Percentiles rank a stretch among this genome's conserved stretches.
These are phyloP conservation scores for Solenopsis invicta DNA, from an alignment of 1,140 invertebrate genomes.

Conservation along the genomic window DNA sequence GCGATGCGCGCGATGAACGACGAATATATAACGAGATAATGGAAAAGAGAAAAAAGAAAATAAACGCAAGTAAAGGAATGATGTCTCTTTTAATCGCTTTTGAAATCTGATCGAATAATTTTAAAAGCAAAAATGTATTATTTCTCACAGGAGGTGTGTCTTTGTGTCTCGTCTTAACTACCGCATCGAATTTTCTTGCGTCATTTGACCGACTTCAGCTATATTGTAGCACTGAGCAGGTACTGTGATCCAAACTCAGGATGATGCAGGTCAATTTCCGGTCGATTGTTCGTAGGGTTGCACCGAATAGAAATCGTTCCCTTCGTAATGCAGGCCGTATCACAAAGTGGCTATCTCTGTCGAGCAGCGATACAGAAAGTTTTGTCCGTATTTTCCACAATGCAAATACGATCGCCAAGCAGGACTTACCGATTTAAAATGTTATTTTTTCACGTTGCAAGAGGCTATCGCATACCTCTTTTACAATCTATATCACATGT, in stretches of 20 bases:
- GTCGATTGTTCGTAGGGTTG: conserved; percentile 37
- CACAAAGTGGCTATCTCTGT: conserved; percentile 49
- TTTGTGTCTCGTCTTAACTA: conserved; percentile 42
- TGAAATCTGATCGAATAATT: too few species aligned
- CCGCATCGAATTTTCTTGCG: conserved; percentile 11
- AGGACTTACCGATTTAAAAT: too few species aligned
- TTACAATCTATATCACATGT: neutral
- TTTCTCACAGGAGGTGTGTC: neutral
- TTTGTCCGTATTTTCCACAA: conserved; percentile 62
- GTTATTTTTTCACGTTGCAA: too few species aligned
- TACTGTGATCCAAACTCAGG: conserved; percentile 10
- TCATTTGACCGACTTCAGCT: conserved; percentile 37
- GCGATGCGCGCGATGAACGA: too few species aligned
- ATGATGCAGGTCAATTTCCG: too few species aligned
- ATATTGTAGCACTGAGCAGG: conserved; percentile 45
- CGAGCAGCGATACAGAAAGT: conserved; percentile 33
- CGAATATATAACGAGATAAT: too few species aligned
- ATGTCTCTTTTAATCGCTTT: too few species aligned
- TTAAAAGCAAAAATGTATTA: neutral
- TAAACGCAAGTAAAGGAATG: too few species aligned
- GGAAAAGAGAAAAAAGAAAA: too few species aligned
- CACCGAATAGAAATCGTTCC: conserved; percentile 59
- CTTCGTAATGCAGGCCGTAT: conserved; percentile 9
- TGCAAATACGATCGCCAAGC: too few species aligned
- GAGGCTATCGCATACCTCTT: neutral